Conservation (phyloP, 2,888 invertebrate species). For the Drosophila setosimentum region DNA sequence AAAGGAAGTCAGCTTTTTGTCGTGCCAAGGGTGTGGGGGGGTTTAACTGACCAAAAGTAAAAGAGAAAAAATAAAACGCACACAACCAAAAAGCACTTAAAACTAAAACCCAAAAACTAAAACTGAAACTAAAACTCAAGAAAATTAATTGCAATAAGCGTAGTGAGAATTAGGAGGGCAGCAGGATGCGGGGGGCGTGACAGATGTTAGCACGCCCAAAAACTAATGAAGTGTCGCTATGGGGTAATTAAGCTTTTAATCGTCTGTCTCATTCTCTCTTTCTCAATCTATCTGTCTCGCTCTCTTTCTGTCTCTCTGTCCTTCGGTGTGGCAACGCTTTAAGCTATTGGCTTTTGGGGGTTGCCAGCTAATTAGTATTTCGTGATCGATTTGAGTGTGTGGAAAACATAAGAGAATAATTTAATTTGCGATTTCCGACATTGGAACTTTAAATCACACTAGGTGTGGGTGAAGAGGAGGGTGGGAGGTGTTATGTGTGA, state of each 20-base stretch:
- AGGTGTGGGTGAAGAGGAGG: neutral
- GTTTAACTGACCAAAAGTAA: constrained; percentile 34
- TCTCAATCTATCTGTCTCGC: constrained; percentile 22
- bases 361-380: constrained; percentile 73
- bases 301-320: constrained; percentile 7
- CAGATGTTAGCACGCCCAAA: constrained; percentile 46
- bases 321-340: constrained; percentile 58
- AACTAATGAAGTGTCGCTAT: constrained; percentile 81
- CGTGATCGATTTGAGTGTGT: constrained; percentile 78
- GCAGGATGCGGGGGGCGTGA: constrained; percentile 1
- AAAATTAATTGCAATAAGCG: constrained; percentile 80
- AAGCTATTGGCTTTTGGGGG: constrained; percentile 36
- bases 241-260: constrained; percentile 80
- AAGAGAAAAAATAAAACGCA: constrained; percentile 4
- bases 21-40: neutral
- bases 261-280: constrained; percentile 39
- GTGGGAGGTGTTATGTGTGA: constrained; percentile 54
- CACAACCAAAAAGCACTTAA: constrained; percentile 53
- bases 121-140: constrained; percentile 72
- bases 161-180: constrained; percentile 53
- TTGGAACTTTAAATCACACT: constrained; percentile 59
- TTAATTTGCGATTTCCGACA: constrained; percentile 70
- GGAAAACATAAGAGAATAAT: constrained; percentile 65
- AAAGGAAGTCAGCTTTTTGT: constrained; percentile 29
- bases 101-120: constrained; percentile 58